phyloP scores from a whole-genome alignment of 2,113 vertebrate species.

The Chaetorhynchus papuensis region DNA sequence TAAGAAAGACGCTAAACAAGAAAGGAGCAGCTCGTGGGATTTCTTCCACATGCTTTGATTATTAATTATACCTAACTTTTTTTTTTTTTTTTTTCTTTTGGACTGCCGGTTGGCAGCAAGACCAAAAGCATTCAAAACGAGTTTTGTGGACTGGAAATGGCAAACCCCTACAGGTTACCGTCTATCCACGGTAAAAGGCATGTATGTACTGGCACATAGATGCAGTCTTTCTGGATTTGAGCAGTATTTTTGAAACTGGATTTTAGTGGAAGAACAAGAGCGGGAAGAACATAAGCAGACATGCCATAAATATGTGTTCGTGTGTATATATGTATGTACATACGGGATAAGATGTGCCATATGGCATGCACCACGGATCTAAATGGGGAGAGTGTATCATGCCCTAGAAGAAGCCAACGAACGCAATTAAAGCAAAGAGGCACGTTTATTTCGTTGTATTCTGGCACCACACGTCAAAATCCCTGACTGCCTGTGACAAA shows the following conservation, averaged over 20 bases:
- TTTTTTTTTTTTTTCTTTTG: background rate
- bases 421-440: background rate
- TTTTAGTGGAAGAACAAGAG: background rate
- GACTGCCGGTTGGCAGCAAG: background rate
- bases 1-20: background rate
- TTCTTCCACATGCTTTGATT: background rate
- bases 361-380: background rate
- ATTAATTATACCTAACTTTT: background rate
- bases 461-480: background rate
- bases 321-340: background rate
- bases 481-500: background rate
- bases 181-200: background rate
- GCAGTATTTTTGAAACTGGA: background rate
- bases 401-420: background rate
- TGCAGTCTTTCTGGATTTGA: background rate
- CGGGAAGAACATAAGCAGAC: background rate
- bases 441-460: background rate
- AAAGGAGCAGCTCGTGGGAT: background rate
- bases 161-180: background rate
- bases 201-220: background rate
- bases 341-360: background rate
- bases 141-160: background rate
- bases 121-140: constrained; percentile 35
- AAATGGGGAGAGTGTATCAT: rapidly evolving
- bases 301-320: background rate